Conservation (phyloP, 2,113 vertebrate genomes). For the Lepisosteus oculatus region DNA sequence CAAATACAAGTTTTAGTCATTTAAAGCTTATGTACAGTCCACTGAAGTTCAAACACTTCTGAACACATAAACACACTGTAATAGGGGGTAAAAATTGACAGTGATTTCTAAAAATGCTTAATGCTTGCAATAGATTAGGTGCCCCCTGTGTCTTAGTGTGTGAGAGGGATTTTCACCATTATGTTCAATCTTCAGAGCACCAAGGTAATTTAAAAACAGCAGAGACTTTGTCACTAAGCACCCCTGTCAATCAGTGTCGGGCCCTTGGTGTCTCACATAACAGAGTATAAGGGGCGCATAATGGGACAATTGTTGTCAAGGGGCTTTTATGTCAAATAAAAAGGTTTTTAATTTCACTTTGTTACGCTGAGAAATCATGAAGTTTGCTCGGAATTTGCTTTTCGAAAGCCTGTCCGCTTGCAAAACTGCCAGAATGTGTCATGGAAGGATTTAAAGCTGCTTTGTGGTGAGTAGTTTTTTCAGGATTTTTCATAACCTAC, state of each 20-base stretch:
- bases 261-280: conserved; percentile 50
- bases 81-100: too few species aligned
- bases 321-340: conserved; percentile 44
- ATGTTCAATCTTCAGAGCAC: not conserved
- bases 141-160: too few species aligned
- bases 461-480: not conserved
- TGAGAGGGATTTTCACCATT: too few species aligned
- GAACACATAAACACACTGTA: too few species aligned
- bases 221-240: not conserved
- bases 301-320: conserved; percentile 55
- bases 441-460: not conserved
- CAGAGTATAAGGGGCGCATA: conserved; percentile 39
- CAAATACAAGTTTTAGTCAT: too few species aligned
- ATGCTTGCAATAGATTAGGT: too few species aligned
- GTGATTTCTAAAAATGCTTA: too few species aligned
- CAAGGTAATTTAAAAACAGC: not conserved
- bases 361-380: conserved; percentile 49
- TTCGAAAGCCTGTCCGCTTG: conserved; percentile 10
- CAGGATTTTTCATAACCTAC: not conserved
- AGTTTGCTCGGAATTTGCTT: conserved; percentile 34
- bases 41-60: too few species aligned
- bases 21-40: too few species aligned
- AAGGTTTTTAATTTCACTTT: conserved; percentile 59
- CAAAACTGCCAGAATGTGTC: not conserved
- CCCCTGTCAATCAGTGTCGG: not conserved